phyloP scores from a whole-genome alignment of 1,140 invertebrate species.

The Temnothorax longispinosus region DNA sequence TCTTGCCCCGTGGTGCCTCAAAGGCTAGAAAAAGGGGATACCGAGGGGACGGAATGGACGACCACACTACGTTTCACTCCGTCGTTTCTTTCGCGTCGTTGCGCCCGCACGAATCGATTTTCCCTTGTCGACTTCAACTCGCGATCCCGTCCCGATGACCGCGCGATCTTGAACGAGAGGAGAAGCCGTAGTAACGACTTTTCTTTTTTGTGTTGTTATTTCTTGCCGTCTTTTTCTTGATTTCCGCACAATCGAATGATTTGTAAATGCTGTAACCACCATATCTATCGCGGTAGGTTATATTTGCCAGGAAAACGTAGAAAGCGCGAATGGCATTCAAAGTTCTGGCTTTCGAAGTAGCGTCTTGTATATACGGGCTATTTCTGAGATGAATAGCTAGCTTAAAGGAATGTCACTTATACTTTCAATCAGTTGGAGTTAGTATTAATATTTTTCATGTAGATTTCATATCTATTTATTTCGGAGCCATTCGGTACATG shows the following conservation, averaged over 20 bases:
- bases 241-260: not conserved
- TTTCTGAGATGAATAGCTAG: not conserved
- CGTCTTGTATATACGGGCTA: not conserved
- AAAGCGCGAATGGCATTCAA: constrained; percentile 4
- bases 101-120: constrained; percentile 70
- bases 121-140: constrained; percentile 55
- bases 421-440: not conserved
- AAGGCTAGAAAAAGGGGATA: not conserved
- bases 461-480: not conserved
- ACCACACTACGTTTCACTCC: constrained; percentile 58
- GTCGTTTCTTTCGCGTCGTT: constrained; percentile 71
- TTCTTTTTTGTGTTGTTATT: constrained; percentile 14
- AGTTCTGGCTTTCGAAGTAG: not conserved
- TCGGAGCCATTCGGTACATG: not conserved
- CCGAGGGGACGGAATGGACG: not conserved
- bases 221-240: not conserved
- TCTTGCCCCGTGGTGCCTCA: constrained; percentile 28
- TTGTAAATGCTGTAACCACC: constrained; percentile 10
- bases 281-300: not conserved
- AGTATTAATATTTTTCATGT: not conserved
- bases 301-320: not conserved
- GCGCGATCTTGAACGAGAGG: constrained; percentile 18
- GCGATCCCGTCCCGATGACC: constrained; percentile 28
- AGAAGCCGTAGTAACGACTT: not conserved
- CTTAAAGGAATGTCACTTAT: not conserved